Evolutionary conservation across 2,888 invertebrate genomes (phyloP), one percentile per base, ranked within the genome.

Genomic region (Nomada ruficornis): DNA sequence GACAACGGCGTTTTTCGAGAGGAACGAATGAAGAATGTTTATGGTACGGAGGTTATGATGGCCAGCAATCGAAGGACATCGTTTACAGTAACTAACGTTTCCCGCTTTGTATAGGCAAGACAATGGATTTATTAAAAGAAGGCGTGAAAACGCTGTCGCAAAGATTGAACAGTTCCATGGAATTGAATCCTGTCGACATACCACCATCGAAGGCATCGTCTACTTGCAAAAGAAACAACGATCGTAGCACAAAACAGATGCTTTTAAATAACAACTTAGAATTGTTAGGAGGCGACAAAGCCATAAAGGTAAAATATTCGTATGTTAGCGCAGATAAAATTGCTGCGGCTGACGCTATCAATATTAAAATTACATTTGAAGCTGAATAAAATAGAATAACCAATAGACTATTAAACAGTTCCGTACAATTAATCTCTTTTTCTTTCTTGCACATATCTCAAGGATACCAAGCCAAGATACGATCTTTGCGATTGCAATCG

Each of bases 1-100:
- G 80, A 89, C 68, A 89, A 88, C 64, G 92, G 91, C 29, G 87
- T 91, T 18, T 83, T 83, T 44, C 89, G 82, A 44, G 89, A 92
- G 2, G 86, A 88, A 81, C 90, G 90, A 63, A 91, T 93, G 91
- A 89, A 89, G 67, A 82, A 82, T 78, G 89, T 93, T 71, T 93
- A 92, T 63, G 92, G 93, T 93, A 83, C 84, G 78, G 50, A 86
- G 86, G 82, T 89, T 88, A 88, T 76, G 57, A 54, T 20, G 11
- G 7, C 15, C 23, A 3, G n/a, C 20, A 3, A 7, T 52, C n/a
- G 18, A 52, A 63, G 3, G 20, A 50, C 55, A 26, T 15, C n/a
- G 15, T 60, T 36, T 36, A 44, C 18, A n/a, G 13, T 20, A 54
- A 42, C 4, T 44, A 26, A 0, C 13, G 3, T 9, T n/a, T 42